Evolutionary conservation across 1,140 invertebrate genomes (phyloP), one percentile per base, ranked within the genome.

Genomic region (Papilio polytes): DNA sequence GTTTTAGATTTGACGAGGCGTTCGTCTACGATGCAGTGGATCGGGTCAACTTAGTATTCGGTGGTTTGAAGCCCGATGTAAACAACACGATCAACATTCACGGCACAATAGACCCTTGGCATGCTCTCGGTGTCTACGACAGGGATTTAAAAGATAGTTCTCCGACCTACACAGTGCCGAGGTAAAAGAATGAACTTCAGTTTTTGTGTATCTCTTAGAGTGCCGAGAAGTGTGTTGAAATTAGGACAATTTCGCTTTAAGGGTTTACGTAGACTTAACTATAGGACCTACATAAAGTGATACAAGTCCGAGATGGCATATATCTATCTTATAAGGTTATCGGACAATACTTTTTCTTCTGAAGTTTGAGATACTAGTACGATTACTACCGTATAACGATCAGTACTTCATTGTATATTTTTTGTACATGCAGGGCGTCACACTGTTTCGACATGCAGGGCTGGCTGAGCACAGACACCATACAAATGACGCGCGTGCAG

Each of bases 391-490:
- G n/a, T n/a, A n/a, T n/a, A n/a, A n/a, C n/a, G n/a, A n/a, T n/a
- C n/a, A n/a, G n/a, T 31, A 31, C 3, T 36, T 36, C 2, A 36
- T 36, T 36, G 36, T 36, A 36, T 36, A 4, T 77, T 77, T 20
- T 53, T 12, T 81, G 80, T n/a, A n/a, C n/a, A n/a, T n/a, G 83
- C 96, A 97, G 97, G 56, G 96, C 96, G 8, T 97, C 97, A 0
- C 97, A 98, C 88, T 98, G 97, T 90, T 95, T 96, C 20, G 97
- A 98, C 92, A 96, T 98, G 95, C 95, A 96, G 82, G 93, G 95
- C 10, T 95, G 96, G 83, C 80, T 84, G 7, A 20, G 77, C 0
- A 88, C 86, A 3, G 97, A 98, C 83, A 94, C 92, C 2, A 92
- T 94, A 4, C 94, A 95, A 81, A 95, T 98, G 90, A 95, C 89